Conservation (phyloP, 2,797 vertebrate species). For the Dromococcyx pavoninus region DNA sequence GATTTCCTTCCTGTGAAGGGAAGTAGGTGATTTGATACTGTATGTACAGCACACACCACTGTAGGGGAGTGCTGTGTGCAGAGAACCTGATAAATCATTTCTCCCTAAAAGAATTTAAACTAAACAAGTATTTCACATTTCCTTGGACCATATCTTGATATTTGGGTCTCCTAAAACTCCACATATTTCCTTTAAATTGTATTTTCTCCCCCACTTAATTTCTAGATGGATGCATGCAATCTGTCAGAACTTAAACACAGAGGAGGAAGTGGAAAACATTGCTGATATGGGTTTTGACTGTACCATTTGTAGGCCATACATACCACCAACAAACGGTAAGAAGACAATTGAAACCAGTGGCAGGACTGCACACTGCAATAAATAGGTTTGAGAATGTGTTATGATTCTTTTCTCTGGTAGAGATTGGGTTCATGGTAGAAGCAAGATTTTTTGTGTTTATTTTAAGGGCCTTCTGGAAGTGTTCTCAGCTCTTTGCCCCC, state of each 20-base stretch:
- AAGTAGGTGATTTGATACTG: neutral
- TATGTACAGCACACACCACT: neutral
- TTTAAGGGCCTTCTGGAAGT: neutral
- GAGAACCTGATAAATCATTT: neutral
- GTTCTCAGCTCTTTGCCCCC: neutral
- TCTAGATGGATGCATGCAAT: conserved; percentile 96
- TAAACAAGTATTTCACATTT: neutral
- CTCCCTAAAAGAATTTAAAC: conserved; percentile 7
- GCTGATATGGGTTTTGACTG: conserved; percentile 95
- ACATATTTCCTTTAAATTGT: conserved; percentile 70
- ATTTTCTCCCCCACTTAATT: conserved; percentile 60
- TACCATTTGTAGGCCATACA: conserved; percentile 91
- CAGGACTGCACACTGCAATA: conserved; percentile 32
- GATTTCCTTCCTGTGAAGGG: neutral
- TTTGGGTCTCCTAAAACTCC: conserved; percentile 51
- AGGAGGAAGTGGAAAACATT: conserved; percentile 93
- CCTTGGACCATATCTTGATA: conserved; percentile 21
- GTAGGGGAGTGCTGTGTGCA: neutral
- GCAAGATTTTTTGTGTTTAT: neutral
- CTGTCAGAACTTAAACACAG: conserved; percentile 93
- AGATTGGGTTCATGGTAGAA: conserved; percentile 2
- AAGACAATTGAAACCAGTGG: conserved; percentile 31
- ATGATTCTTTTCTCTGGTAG: neutral
- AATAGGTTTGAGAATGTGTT: conserved; percentile 42
- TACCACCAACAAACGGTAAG: conserved; percentile 86